phyloP scores from a whole-genome alignment of 2,797 vertebrate genomes.

The Chloroceryle amazona region DNA sequence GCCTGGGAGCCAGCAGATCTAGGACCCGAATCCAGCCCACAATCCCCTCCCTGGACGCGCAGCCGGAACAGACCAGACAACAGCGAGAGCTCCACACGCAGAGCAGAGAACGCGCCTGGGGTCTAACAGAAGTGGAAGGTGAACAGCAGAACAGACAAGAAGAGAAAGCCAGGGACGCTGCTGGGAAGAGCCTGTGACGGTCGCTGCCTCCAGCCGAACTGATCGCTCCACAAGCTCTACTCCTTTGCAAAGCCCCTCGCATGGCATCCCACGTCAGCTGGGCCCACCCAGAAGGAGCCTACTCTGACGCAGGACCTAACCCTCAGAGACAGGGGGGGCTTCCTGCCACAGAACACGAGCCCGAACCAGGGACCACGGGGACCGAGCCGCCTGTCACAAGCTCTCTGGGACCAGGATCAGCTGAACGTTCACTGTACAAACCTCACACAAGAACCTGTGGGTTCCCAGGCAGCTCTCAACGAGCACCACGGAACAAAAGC shows the following conservation, averaged over 20 bases:
- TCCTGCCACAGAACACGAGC: not conserved
- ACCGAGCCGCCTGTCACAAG: not conserved
- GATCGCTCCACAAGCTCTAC: not conserved
- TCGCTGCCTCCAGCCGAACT: not conserved
- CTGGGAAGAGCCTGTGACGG: not conserved
- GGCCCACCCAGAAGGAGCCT: not conserved
- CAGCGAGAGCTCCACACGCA: slow-evolving; percentile 24
- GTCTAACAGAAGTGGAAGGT: slow-evolving; percentile 24
- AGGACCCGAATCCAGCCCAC: slow-evolving; percentile 63
- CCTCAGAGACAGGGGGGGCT: not conserved
- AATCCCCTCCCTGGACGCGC: not conserved
- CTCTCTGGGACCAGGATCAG: not conserved
- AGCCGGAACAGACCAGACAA: slow-evolving; percentile 22
- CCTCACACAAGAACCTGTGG: not conserved
- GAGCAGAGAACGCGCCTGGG: slow-evolving; percentile 18
- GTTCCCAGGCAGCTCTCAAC: not conserved
- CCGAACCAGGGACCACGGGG: not conserved
- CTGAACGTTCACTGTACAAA: not conserved
- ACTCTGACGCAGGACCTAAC: not conserved
- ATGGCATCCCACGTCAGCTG: not conserved
- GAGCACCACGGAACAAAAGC: not conserved
- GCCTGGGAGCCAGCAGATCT: not conserved
- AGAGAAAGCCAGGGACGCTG: slow-evolving; percentile 42
- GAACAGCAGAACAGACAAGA: slow-evolving; percentile 49
- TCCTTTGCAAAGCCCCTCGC: not conserved